A percentile compares a stretch with the other conserved stretches of the same genome.
Evolutionary conservation across 2,113 vertebrate genomes (phyloP).

Genomic region (Tonatia bakeri): DNA sequence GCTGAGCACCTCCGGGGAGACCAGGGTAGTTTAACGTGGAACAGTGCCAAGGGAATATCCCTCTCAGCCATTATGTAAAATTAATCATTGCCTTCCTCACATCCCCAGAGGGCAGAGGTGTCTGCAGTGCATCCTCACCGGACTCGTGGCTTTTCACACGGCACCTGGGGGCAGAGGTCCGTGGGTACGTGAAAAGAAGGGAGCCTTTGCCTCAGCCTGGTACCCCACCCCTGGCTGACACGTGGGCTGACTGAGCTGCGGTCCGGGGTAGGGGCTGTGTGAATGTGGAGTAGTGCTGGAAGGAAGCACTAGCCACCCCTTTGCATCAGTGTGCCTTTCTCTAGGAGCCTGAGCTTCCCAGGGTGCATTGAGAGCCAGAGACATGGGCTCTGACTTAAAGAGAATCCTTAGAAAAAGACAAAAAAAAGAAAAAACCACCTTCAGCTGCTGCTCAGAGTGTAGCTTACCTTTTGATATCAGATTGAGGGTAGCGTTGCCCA

Average conservation of each 20-base stretch:
- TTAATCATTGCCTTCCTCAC: background rate
- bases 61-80: background rate
- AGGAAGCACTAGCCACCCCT: background rate
- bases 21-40: background rate
- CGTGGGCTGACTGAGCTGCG: no score
- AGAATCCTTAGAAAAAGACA: background rate
- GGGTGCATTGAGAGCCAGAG: background rate
- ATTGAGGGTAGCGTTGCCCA: conserved; percentile 79
- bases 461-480: conserved; percentile 81
- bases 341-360: background rate
- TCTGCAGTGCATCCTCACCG: background rate
- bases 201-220: background rate
- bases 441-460: no score
- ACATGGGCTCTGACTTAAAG: background rate
- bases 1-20: background rate
- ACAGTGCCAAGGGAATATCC: background rate
- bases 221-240: background rate
- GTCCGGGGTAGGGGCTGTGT: background rate
- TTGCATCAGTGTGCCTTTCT: background rate
- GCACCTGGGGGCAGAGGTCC: background rate
- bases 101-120: background rate
- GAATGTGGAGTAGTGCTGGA: background rate
- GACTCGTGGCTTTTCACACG: background rate
- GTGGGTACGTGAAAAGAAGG: background rate
- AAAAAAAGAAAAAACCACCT: background rate